A percentile compares a stretch with the other conserved stretches of the same genome.
Conservation (phyloP, 2,797 vertebrate species). For the Chelon auratus region DNA sequence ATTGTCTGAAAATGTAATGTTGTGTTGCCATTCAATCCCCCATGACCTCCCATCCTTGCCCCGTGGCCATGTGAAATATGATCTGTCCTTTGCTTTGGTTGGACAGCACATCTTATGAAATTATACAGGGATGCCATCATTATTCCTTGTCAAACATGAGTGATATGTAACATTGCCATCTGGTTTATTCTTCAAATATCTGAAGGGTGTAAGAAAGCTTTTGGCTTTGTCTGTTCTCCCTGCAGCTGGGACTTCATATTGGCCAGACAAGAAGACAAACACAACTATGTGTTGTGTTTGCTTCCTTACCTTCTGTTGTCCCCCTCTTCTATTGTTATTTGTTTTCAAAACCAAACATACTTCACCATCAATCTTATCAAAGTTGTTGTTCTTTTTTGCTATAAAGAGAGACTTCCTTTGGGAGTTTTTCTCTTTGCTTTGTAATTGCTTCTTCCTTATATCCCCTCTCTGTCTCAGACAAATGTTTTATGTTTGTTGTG, state of each 20-base stretch:
- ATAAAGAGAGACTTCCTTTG: constrained; percentile 22
- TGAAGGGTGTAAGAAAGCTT: neutral
- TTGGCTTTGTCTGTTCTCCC: too few relatives aligned
- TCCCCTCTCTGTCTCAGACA: constrained; percentile 25
- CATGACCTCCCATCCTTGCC: too few relatives aligned
- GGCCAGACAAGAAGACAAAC: neutral
- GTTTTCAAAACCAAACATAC: constrained; percentile 13
- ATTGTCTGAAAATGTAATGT: too few relatives aligned
- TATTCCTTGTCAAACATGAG: neutral
- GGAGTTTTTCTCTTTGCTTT: constrained; percentile 29
- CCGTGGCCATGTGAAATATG: too few relatives aligned
- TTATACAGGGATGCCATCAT: too few relatives aligned
- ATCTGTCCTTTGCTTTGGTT: too few relatives aligned
- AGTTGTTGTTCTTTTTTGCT: constrained; percentile 17
- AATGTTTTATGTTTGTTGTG: constrained; percentile 31
- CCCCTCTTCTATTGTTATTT: constrained; percentile 4
- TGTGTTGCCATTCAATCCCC: too few relatives aligned
- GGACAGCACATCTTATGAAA: too few relatives aligned
- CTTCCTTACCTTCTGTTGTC: neutral
- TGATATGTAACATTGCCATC: neutral
- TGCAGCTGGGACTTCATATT: neutral
- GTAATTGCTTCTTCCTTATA: constrained; percentile 24
- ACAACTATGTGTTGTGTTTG: neutral
- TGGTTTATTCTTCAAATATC: neutral
- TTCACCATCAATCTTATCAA: constrained; percentile 19